Percentiles rank a stretch among this genome's conserved stretches.
Evolutionary conservation across 2,797 vertebrate genomes (phyloP).

Genomic region (Pangasius larnaudii): DNA sequence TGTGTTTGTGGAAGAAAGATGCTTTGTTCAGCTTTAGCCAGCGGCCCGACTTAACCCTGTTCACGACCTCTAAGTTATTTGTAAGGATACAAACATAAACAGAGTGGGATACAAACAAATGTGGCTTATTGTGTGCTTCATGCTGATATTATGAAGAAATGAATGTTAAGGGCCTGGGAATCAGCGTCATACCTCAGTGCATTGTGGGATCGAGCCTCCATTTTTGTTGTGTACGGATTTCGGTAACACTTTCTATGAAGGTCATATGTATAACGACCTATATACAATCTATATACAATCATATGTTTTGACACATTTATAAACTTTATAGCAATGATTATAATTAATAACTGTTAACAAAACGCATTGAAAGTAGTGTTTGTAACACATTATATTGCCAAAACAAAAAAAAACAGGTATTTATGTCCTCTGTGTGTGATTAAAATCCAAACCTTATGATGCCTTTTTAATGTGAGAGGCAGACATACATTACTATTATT

Average conservation of each 20-base stretch:
- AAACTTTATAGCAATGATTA: no score
- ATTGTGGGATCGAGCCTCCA: neutral
- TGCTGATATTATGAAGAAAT: neutral
- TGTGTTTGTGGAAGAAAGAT: slow-evolving; percentile 7
- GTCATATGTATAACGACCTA: no score
- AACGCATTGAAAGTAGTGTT: no score
- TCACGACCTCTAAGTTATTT: slow-evolving; percentile 2
- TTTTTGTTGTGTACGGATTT: neutral
- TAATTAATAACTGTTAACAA: no score
- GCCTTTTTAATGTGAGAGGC: neutral
- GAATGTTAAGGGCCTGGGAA: neutral
- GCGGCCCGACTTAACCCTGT: neutral
- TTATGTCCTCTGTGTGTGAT: neutral
- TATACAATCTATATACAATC: no score
- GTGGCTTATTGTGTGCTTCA: neutral
- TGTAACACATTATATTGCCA: neutral
- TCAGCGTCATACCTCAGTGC: neutral
- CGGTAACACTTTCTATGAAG: no score
- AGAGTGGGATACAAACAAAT: neutral
- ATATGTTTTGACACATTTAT: no score
- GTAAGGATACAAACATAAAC: neutral
- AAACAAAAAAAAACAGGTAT: neutral
- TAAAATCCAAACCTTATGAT: neutral
- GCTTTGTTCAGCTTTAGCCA: slow-evolving; percentile 4
- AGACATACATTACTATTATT: neutral